Base-by-base conservation (phyloP, 2,113 vertebrate species). In the Camelus dromedarius region DNA sequence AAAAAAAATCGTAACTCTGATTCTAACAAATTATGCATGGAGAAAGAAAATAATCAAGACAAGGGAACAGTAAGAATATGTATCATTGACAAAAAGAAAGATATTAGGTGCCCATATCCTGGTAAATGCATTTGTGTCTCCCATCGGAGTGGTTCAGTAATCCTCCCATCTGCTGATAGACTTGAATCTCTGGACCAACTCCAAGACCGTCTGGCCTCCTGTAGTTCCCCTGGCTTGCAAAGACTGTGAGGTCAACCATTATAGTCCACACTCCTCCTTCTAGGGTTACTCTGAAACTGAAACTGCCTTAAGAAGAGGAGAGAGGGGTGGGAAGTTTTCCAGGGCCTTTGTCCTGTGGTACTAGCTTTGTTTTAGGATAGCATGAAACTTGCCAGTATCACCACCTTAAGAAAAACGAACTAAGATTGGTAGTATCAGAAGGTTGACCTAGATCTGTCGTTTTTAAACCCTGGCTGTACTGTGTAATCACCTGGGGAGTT, bases 201-300 rank as follows among this genome's bases (percentile, higher is more conserved):
- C 88, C 94, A 96, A 91, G 60, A n/a, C 62, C n/a, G 10, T n/a
- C 83, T 96, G 69, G 30, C 46, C 89, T 96, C 24, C 54, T 92
- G 60, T 96, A 92, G 70, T 83, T 84, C 83, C 60, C 46, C 35
- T 86, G 52, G 50, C 75, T 75, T 75, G 48, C 32, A 86, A 54
- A 89, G 56, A 70, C 72, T 72, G 69, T 69, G 85, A 97, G 96
- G 96, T 96, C 96, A 96, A 73, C 50, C 77, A 76, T 42, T 32
- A 11, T 48, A 66, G 66, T 58, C 72, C 62, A 50, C 32, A 50
- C 22, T 73, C 72, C 88, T 93, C 89, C 79, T 93, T 94, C 89
- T 93, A 95, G 94, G 67, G 73, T 97, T 96, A 96, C 95, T 75
- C 67, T 89, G 92, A 97, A 95, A 93, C 50, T 88, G 69, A 96